Evolutionary conservation across 1,140 invertebrate species (phyloP).

Genomic region (Megalopta genalis): DNA sequence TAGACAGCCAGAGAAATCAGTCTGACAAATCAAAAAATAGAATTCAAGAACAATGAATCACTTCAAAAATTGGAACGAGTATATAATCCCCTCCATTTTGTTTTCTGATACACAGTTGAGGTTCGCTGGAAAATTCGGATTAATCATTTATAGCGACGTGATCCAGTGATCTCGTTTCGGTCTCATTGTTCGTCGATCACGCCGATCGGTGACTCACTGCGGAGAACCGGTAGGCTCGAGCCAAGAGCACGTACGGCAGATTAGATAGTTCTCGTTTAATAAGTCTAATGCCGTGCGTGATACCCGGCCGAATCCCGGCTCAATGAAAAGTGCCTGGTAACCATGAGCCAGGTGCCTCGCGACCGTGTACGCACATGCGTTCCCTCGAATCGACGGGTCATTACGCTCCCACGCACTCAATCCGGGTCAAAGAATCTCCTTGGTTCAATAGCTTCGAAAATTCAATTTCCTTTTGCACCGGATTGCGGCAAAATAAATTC

Average conservation of each 20-base stretch:
- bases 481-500: too few relatives aligned
- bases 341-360: not conserved
- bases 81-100: too few relatives aligned
- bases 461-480: not conserved
- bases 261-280: conserved; percentile 52
- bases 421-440: conserved; percentile 5
- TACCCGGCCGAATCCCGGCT: conserved; percentile 5
- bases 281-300: conserved; percentile 41
- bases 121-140: too few relatives aligned
- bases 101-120: too few relatives aligned
- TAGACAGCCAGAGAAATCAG: too few relatives aligned
- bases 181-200: not conserved
- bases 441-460: not conserved
- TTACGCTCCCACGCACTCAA: conserved; percentile 15
- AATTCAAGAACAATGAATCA: too few relatives aligned
- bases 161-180: conserved; percentile 2
- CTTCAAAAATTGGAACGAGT: too few relatives aligned
- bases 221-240: conserved; percentile 1
- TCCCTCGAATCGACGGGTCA: not conserved
- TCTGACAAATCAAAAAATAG: too few relatives aligned
- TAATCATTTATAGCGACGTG: not conserved
- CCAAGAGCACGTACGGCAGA: conserved; percentile 50
- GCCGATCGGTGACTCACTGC: conserved; percentile 38
- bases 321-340: conserved; percentile 26
- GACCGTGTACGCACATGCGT: conserved; percentile 4